Conservation (phyloP, 2,113 vertebrate genomes). For the Egretta garzetta region DNA sequence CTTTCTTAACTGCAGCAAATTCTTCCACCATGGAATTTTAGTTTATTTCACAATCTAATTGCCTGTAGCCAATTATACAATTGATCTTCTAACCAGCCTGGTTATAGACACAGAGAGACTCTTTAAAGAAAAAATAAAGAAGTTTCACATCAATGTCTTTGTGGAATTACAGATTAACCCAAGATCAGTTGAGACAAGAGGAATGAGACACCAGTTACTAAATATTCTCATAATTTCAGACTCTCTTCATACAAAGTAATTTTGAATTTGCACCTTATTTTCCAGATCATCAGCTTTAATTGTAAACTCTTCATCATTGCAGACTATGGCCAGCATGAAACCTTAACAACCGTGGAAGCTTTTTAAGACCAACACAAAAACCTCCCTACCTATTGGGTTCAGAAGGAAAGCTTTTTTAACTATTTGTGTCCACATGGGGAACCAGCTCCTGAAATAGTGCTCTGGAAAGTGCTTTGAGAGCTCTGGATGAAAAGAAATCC, state of each 20-base stretch:
- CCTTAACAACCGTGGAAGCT: not conserved
- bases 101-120: not conserved
- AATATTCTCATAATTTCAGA: not conserved
- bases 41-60: not conserved
- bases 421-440: not conserved
- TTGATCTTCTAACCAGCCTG: not conserved
- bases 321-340: not conserved
- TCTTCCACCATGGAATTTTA: not conserved
- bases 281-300: constrained; percentile 53
- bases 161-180: not conserved
- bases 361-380: not conserved
- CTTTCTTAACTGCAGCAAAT: not conserved
- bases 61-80: not conserved
- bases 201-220: rapidly evolving
- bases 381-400: not conserved
- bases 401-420: not conserved
- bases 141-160: not conserved
- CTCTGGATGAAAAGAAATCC: not conserved
- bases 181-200: not conserved
- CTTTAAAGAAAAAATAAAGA: not conserved
- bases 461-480: not conserved
- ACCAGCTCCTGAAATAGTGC: not conserved
- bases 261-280: constrained; percentile 14
- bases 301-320: constrained; percentile 32
- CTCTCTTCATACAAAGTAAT: not conserved